These are phyloP conservation scores for Corythornis leucogaster DNA, from an alignment of 2,797 vertebrate genomes.

Conservation along the genomic window DNA sequence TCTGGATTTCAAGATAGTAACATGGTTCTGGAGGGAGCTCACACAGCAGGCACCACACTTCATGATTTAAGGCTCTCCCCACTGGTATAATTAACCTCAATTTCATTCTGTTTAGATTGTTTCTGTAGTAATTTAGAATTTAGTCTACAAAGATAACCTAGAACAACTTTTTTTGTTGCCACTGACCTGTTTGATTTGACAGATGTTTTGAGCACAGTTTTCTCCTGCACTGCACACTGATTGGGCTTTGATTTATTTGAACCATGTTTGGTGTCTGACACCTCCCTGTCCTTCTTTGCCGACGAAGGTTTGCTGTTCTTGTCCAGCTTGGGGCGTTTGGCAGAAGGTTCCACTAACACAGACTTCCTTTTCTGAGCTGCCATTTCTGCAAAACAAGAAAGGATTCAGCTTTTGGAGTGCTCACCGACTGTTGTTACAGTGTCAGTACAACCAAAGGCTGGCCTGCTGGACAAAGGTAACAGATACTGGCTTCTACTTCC, in stretches of 20 bases:
- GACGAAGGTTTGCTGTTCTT: slow-evolving; percentile 64
- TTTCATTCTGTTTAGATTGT: slow-evolving; percentile 4
- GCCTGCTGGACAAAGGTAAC: neutral
- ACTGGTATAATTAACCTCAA: slow-evolving; percentile 48
- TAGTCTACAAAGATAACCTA: neutral
- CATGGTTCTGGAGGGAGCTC: slow-evolving; percentile 13
- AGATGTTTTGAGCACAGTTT: slow-evolving; percentile 68
- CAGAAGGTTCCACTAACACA: slow-evolving; percentile 72
- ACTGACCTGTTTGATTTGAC: slow-evolving; percentile 74
- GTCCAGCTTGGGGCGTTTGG: slow-evolving; percentile 78
- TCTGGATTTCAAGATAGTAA: slow-evolving; percentile 36
- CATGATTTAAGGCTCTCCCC: neutral
- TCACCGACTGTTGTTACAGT: neutral
- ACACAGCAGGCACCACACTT: slow-evolving; percentile 17
- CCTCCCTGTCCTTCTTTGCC: slow-evolving; percentile 71
- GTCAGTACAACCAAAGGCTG: neutral
- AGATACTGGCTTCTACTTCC: neutral
- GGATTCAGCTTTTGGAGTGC: neutral
- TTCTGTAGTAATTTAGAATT: slow-evolving; percentile 39
- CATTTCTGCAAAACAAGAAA: slow-evolving; percentile 79
- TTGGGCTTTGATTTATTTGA: slow-evolving; percentile 70
- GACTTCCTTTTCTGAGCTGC: slow-evolving; percentile 81
- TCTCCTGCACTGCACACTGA: slow-evolving; percentile 68
- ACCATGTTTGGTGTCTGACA: slow-evolving; percentile 71
- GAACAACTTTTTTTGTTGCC: slow-evolving; percentile 51